Evolutionary conservation across 92 coral and sea anemone genomes (phyloP).

Genomic region (Zoanthus sociatus): DNA sequence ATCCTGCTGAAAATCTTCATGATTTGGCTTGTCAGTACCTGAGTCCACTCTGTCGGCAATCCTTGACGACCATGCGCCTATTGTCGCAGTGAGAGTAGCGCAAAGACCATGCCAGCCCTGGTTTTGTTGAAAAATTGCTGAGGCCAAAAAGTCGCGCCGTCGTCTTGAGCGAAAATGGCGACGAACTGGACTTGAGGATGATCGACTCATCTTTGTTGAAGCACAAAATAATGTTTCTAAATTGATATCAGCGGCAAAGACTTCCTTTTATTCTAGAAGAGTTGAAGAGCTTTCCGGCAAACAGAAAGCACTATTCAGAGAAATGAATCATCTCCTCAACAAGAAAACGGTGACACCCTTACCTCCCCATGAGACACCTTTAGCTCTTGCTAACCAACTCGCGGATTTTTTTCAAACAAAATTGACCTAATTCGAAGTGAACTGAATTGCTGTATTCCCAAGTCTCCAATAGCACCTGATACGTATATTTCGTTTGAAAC

Average conservation of each 20-base stretch:
- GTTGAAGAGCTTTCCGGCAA: neutral
- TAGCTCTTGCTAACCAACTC: too few relatives aligned
- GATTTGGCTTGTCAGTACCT: constrained; percentile 7
- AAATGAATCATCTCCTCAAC: too few relatives aligned
- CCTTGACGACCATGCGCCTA: neutral
- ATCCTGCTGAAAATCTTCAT: neutral
- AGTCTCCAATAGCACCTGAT: neutral
- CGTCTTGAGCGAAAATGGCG: constrained; percentile 2
- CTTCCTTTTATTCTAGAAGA: neutral
- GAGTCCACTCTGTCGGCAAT: constrained; percentile 3
- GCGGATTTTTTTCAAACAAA: too few relatives aligned
- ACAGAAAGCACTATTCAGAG: neutral
- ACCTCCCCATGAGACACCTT: too few relatives aligned
- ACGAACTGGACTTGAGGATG: constrained; percentile 16
- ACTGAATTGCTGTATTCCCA: neutral
- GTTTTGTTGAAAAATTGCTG: constrained; percentile 3
- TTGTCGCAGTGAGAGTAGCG: neutral
- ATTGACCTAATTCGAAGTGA: too few relatives aligned
- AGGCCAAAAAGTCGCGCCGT: constrained; percentile 5
- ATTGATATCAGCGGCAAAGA: neutral
- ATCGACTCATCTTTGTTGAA: neutral
- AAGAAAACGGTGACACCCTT: neutral
- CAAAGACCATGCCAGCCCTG: neutral
- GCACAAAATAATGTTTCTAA: neutral
- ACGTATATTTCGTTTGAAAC: neutral